Conservation (phyloP, 2,888 invertebrate species). For the Dromius quadrimaculatus region DNA sequence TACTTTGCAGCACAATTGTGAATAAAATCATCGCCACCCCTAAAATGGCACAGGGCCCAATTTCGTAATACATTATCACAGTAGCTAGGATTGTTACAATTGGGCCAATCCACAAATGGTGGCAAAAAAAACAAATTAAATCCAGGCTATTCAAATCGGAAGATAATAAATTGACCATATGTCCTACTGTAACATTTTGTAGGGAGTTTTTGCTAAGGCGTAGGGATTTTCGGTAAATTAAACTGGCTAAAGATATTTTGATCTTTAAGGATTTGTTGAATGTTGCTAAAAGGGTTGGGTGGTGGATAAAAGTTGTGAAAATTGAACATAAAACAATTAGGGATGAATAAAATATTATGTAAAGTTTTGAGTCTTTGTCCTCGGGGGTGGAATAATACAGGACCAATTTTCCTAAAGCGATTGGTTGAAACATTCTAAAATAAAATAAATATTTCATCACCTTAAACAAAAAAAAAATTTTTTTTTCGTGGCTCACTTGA, state of each 20-base stretch:
- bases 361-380: neutral
- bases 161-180: slow-evolving; percentile 69
- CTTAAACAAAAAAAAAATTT: neutral
- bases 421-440: slow-evolving; percentile 63
- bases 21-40: slow-evolving; percentile 66
- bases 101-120: slow-evolving; percentile 83
- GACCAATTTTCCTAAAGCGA: slow-evolving; percentile 75
- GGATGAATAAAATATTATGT: slow-evolving; percentile 59
- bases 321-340: slow-evolving; percentile 73
- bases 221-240: slow-evolving; percentile 81
- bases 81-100: slow-evolving; percentile 73
- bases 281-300: slow-evolving; percentile 91
- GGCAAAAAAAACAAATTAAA: slow-evolving; percentile 87
- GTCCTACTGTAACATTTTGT: slow-evolving; percentile 71
- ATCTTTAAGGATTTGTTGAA: slow-evolving; percentile 88
- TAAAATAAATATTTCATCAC: slow-evolving; percentile 28
- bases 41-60: slow-evolving; percentile 65
- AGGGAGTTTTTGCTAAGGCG: slow-evolving; percentile 69
- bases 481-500: slow-evolving; percentile 7
- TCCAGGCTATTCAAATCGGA: slow-evolving; percentile 86
- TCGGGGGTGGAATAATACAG: slow-evolving; percentile 71
- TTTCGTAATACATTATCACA: slow-evolving; percentile 68
- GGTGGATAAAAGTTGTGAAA: slow-evolving; percentile 72
- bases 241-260: slow-evolving; percentile 83
- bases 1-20: slow-evolving; percentile 65